phyloP scores from a whole-genome alignment of 2,797 vertebrate genomes.

The Takifugu rubripes region DNA sequence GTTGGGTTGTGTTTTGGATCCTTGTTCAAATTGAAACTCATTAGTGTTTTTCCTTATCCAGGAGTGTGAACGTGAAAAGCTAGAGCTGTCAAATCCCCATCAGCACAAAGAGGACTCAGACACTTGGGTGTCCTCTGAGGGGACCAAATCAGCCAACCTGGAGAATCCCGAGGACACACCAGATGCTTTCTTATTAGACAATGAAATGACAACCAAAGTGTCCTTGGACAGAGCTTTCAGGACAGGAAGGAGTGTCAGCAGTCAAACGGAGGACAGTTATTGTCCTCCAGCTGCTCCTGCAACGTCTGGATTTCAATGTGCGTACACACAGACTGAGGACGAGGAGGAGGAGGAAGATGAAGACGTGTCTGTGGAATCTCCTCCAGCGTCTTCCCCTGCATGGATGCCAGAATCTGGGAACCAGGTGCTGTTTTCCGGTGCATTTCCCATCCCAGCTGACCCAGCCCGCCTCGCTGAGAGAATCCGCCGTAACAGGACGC shows the following conservation, averaged over 20 bases:
- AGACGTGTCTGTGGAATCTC: conserved; percentile 32
- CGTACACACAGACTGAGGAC: conserved; percentile 64
- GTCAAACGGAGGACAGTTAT: conserved; percentile 65
- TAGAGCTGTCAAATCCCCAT: conserved; percentile 4
- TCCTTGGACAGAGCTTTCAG: conserved; percentile 1
- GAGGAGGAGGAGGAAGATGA: conserved; percentile 23
- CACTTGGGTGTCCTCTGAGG: conserved; percentile 15
- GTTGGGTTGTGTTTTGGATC: background rate
- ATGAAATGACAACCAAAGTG: conserved; percentile 10
- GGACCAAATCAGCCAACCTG: conserved; percentile 30
- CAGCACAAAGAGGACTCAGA: background rate
- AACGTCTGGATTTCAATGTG: conserved; percentile 25
- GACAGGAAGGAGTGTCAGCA: conserved; percentile 43
- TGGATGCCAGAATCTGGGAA: conserved; percentile 8
- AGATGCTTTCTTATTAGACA: conserved; percentile 7
- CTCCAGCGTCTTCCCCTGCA: conserved; percentile 31
- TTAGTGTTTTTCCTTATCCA: conserved; percentile 34
- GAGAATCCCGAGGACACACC: conserved; percentile 27
- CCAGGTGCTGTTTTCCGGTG: conserved; percentile 56
- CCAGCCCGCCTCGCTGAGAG: conserved; percentile 74
- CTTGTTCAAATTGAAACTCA: background rate
- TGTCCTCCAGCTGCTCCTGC: background rate
- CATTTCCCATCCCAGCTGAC: conserved; percentile 75
- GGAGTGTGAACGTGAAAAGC: conserved; percentile 61
- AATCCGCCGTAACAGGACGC: conserved; percentile 70